phyloP scores from a whole-genome alignment of 2,888 invertebrate species.

The Venusia cambrica region DNA sequence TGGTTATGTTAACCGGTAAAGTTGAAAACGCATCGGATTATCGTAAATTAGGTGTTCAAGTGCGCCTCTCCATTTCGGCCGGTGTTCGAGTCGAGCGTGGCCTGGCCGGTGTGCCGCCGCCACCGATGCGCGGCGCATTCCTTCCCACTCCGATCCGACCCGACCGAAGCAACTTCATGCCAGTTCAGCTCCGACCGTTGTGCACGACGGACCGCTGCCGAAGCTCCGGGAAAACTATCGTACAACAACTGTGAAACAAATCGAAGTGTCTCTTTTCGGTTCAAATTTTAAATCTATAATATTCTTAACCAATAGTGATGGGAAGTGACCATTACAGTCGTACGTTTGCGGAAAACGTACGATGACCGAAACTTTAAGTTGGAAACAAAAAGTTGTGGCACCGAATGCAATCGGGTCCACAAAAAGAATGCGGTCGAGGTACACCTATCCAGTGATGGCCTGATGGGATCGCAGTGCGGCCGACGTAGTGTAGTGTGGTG shows the following conservation, averaged over 20 bases:
- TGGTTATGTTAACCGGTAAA: constrained; percentile 69
- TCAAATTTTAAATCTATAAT: constrained; percentile 42
- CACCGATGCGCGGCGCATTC: constrained; percentile 79
- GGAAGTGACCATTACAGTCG: constrained; percentile 44
- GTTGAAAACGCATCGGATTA: constrained; percentile 49
- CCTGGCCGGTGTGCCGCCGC: constrained; percentile 75
- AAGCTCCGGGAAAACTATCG: constrained; percentile 60
- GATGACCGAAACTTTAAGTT: constrained; percentile 75
- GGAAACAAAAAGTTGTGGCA: constrained; percentile 70
- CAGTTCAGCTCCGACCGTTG: constrained; percentile 68
- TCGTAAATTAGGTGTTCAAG: constrained; percentile 49
- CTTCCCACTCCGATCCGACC: constrained; percentile 75
- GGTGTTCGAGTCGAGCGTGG: constrained; percentile 61
- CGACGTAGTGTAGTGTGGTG: constrained; percentile 69
- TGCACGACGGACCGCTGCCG: constrained; percentile 57
- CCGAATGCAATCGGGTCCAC: constrained; percentile 67
- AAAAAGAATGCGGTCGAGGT: constrained; percentile 73
- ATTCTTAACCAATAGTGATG: constrained; percentile 52
- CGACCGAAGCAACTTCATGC: constrained; percentile 70
- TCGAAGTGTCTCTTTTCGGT: constrained; percentile 60
- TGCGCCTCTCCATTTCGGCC: constrained; percentile 57
- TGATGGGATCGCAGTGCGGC: constrained; percentile 77
- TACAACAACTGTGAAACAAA: constrained; percentile 66
- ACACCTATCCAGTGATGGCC: constrained; percentile 74
- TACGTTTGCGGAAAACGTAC: constrained; percentile 45